Percentiles rank a stretch among this genome's conserved stretches.
These are phyloP conservation scores for Urophycis tenuis DNA, from an alignment of 2,797 vertebrate genomes.

Conservation along the genomic window DNA sequence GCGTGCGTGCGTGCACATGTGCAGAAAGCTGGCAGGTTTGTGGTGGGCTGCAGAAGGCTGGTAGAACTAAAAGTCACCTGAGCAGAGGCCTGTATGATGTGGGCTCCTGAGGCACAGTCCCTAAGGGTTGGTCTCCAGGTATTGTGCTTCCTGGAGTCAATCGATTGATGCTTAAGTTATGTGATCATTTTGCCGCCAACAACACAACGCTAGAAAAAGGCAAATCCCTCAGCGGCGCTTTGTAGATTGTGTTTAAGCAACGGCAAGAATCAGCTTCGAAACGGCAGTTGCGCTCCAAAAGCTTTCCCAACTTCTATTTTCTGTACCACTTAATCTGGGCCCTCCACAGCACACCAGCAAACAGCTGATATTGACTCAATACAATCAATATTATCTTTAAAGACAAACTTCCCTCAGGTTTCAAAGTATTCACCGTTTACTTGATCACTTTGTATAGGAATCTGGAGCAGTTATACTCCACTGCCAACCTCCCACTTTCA, in stretches of 20 bases:
- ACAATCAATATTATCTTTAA: background rate
- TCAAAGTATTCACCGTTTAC: background rate
- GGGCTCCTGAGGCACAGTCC: too few species aligned
- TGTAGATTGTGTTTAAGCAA: background rate
- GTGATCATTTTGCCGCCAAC: background rate
- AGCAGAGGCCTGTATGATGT: too few species aligned
- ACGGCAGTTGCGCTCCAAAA: background rate
- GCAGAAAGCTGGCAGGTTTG: conserved; percentile 15
- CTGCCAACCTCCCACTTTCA: background rate
- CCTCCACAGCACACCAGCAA: background rate
- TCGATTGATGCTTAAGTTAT: too few species aligned
- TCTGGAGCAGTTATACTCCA: background rate
- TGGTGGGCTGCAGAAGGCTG: conserved; percentile 2
- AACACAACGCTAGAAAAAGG: background rate
- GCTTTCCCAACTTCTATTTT: background rate
- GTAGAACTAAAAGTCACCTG: too few species aligned
- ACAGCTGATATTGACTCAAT: too few species aligned
- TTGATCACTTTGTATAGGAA: background rate
- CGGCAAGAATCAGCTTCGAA: background rate
- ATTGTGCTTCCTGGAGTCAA: too few species aligned
- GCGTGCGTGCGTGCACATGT: too few species aligned
- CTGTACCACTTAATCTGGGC: background rate
- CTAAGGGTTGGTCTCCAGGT: too few species aligned
- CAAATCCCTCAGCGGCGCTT: background rate
- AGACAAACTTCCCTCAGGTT: background rate